Conservation (phyloP, 2,797 vertebrate species). For the Pseudochirops corinnae region DNA sequence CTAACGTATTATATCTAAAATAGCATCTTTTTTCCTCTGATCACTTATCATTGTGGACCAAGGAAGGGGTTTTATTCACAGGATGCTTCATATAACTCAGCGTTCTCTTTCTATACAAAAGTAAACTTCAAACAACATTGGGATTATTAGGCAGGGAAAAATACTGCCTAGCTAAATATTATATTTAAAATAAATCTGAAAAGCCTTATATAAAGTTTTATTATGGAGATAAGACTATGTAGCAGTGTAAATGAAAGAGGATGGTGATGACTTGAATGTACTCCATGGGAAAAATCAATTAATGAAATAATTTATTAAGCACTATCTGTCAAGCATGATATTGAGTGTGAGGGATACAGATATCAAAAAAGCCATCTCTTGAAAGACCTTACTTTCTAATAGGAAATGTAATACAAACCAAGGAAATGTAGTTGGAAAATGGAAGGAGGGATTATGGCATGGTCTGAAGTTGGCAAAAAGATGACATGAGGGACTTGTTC, state of each 20-base stretch:
- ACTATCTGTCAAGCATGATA: not conserved
- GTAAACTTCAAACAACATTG: not conserved
- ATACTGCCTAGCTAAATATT: not conserved
- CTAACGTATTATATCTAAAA: not conserved
- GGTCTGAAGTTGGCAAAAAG: no score
- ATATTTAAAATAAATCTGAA: not conserved
- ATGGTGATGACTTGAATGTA: not conserved
- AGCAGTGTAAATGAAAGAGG: not conserved
- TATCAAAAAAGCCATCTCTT: not conserved
- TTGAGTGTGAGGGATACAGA: not conserved
- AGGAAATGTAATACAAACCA: no score
- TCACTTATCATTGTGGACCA: not conserved
- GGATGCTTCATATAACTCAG: not conserved
- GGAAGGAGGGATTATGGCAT: no score
- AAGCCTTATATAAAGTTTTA: not conserved
- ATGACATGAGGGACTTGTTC: no score
- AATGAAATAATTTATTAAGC: not conserved
- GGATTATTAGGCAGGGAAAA: not conserved
- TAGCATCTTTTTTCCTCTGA: not conserved
- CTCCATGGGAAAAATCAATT: not conserved
- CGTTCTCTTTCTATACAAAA: not conserved
- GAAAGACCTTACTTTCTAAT: not conserved
- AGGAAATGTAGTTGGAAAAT: no score
- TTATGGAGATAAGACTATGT: not conserved
- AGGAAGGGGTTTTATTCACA: not conserved